These are phyloP conservation scores for Parasteatoda lunata DNA, from an alignment of 2,888 invertebrate genomes.

Conservation along the genomic window DNA sequence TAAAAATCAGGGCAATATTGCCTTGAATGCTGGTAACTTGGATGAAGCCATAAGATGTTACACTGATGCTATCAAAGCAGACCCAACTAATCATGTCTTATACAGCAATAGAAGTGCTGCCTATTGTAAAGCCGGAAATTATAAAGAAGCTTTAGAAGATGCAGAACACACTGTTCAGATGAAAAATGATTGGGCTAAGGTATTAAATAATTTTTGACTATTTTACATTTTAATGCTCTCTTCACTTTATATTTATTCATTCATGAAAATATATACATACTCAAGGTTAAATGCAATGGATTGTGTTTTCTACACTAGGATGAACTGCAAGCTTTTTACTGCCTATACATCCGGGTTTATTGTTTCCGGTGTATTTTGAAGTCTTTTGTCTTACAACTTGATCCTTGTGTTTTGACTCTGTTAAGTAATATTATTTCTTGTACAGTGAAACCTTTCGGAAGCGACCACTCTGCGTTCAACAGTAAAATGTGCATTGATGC, in stretches of 20 bases:
- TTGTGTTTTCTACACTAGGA: not conserved
- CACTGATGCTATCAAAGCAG: conserved; percentile 86
- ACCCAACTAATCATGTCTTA: conserved; percentile 88
- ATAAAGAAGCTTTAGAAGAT: conserved; percentile 84
- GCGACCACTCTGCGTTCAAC: no score
- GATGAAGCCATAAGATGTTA: conserved; percentile 87
- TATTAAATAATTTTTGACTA: conserved; percentile 45
- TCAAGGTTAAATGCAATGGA: not conserved
- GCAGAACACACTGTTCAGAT: conserved; percentile 87
- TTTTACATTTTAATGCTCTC: not conserved
- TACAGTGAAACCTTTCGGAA: no score
- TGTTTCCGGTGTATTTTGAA: not conserved
- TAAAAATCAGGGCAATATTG: conserved; percentile 91
- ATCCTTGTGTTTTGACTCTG: not conserved
- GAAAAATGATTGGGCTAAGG: conserved; percentile 89
- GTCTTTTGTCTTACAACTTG: not conserved
- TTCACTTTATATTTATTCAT: not conserved
- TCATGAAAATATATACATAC: not conserved
- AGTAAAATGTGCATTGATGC: no score
- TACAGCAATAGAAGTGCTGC: conserved; percentile 95
- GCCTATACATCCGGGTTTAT: not conserved
- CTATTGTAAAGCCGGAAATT: conserved; percentile 86
- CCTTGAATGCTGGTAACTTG: conserved; percentile 84
- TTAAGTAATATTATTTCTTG: not conserved
- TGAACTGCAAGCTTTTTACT: no score